Conservation (phyloP, 2,888 invertebrate genomes). For the Cephus rjabovi region DNA sequence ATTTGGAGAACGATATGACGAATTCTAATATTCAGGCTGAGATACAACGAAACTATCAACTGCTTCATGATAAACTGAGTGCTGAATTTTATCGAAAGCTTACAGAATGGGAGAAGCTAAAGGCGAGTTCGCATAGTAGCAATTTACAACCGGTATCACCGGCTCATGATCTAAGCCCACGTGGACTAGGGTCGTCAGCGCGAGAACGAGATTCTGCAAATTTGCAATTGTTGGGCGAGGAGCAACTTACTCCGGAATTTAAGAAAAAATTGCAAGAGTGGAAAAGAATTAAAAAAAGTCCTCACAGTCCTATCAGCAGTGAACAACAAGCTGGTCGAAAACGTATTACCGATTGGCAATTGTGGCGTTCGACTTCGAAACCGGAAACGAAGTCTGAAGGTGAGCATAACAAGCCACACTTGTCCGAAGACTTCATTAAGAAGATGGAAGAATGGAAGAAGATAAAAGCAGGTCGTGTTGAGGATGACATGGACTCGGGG, state of each 20-base stretch:
- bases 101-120: conserved; percentile 71
- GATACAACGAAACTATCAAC: conserved; percentile 78
- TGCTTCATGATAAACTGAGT: conserved; percentile 79
- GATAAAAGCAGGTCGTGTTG: conserved; percentile 75
- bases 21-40: conserved; percentile 70
- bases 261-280: conserved; percentile 88
- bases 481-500: conserved; percentile 66
- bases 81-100: conserved; percentile 81
- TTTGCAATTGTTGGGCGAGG: conserved; percentile 69
- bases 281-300: conserved; percentile 78
- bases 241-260: conserved; percentile 82
- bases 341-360: conserved; percentile 73
- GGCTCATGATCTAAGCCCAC: conserved; percentile 9
- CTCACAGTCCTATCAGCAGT: conserved; percentile 39
- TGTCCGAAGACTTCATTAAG: conserved; percentile 85
- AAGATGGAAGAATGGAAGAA: conserved; percentile 90
- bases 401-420: conserved; percentile 72
- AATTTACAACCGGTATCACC: conserved; percentile 40
- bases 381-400: conserved; percentile 35
- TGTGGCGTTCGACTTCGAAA: conserved; percentile 70
- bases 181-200: neutral
- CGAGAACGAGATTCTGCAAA: conserved; percentile 31
- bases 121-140: conserved; percentile 36
- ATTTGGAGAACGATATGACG: conserved; percentile 39
- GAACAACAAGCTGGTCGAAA: conserved; percentile 59